Conservation (phyloP, 2,113 vertebrate genomes). For the Cygnus buccinator region DNA sequence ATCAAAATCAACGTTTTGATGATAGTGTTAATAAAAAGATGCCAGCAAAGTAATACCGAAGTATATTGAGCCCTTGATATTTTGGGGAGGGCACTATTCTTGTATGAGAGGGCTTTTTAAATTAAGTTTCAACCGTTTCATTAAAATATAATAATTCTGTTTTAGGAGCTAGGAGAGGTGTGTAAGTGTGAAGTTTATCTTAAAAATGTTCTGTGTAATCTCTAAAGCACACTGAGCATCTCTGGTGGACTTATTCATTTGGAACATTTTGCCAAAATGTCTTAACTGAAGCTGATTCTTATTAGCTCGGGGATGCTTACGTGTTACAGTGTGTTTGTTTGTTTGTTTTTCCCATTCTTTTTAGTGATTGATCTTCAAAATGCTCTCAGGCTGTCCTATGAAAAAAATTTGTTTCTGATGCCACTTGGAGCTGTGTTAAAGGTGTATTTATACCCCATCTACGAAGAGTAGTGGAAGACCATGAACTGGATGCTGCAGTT, state of each 20-base stretch:
- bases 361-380: neutral
- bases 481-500: neutral
- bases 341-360: neutral
- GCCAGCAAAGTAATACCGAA: too few relatives aligned
- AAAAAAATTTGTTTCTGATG: neutral
- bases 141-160: neutral
- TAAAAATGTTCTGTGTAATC: neutral
- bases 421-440: neutral
- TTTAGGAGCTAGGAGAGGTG: neutral
- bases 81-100: fast-evolving
- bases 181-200: neutral
- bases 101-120: neutral
- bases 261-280: neutral
- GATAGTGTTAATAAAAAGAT: neutral
- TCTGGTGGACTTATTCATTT: neutral
- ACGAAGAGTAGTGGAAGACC: neutral
- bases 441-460: neutral
- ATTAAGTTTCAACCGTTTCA: neutral
- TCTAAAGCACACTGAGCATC: fast-evolving
- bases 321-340: neutral
- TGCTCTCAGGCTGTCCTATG: neutral
- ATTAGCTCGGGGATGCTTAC: fast-evolving
- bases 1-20: neutral
- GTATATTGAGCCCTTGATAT: fast-evolving
- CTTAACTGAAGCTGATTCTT: neutral